phyloP scores from a whole-genome alignment of 2,797 vertebrate species.

The Petrocephalus schoutedeni region DNA sequence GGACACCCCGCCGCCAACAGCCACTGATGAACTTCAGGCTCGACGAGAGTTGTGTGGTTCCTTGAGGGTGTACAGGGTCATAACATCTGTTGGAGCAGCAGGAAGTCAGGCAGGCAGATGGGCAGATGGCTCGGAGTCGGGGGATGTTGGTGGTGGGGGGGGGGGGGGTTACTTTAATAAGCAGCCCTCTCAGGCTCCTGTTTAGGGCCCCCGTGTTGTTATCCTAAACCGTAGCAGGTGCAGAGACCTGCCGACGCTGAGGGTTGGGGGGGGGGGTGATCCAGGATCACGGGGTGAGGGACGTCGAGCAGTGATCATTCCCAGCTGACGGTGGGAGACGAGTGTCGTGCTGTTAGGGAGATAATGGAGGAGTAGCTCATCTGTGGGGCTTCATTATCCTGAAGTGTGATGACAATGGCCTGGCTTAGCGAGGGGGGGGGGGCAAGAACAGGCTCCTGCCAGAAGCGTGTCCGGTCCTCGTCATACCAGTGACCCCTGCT shows the following conservation, averaged over 20 bases:
- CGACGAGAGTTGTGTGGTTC: not conserved
- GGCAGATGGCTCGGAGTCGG: not conserved
- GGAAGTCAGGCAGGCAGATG: constrained; percentile 1
- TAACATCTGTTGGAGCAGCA: constrained; percentile 13
- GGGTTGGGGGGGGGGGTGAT: no score
- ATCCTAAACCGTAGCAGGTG: not conserved
- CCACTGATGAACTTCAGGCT: not conserved
- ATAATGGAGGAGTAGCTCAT: not conserved
- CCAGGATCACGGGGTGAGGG: no score
- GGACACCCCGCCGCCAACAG: not conserved
- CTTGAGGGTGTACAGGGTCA: not conserved
- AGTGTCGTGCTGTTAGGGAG: not conserved
- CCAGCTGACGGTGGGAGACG: not conserved
- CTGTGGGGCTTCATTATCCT: not conserved
- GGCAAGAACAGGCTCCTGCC: no score
- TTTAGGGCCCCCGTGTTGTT: not conserved
- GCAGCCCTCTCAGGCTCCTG: not conserved
- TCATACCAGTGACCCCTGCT: constrained; percentile 44
- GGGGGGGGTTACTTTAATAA: not conserved
- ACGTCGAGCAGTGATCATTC: not conserved
- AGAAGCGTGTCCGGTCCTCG: not conserved
- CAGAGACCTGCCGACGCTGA: not conserved
- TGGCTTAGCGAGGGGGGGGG: not conserved
- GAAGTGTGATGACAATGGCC: not conserved
- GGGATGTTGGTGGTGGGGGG: not conserved